Conservation (phyloP, 92 coral and sea anemone genomes). For the Micromussa lordhowensis region DNA sequence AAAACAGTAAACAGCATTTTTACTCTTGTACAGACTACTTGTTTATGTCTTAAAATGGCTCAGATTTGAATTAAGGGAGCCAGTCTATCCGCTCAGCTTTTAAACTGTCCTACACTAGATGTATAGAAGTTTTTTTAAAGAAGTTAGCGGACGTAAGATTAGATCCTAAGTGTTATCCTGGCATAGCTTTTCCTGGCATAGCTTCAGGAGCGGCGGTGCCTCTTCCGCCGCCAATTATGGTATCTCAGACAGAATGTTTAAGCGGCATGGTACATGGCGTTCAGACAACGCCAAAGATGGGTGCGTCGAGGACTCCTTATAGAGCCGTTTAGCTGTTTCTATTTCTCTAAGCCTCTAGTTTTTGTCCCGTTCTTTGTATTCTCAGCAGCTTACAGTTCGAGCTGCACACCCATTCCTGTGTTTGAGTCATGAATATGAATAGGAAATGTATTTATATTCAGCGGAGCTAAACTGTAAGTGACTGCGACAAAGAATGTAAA, state of each 20-base stretch:
- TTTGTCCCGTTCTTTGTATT: background rate
- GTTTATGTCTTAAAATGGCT: too few species aligned
- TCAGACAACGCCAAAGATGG: slow-evolving; percentile 11
- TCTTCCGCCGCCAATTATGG: background rate
- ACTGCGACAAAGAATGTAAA: background rate
- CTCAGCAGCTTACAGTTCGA: slow-evolving; percentile 1
- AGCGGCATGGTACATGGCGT: background rate
- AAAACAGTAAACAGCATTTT: too few species aligned
- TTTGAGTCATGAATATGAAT: slow-evolving; percentile 1
- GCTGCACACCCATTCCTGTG: slow-evolving; percentile 4
- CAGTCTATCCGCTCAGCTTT: slow-evolving; percentile 9
- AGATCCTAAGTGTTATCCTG: background rate
- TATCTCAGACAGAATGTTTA: background rate
- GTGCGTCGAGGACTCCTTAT: slow-evolving; percentile 1
- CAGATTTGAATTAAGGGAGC: too few species aligned
- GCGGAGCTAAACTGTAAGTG: background rate
- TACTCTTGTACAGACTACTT: too few species aligned
- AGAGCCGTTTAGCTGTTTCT: slow-evolving; percentile 1
- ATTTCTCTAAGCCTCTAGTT: background rate
- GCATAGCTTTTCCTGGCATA: too few species aligned
- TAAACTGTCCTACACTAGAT: slow-evolving; percentile 14
- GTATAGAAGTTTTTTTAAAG: background rate
- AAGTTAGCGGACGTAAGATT: background rate
- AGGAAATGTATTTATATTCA: slow-evolving; percentile 2
- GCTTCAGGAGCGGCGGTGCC: too few species aligned